Conservation (phyloP, 1,140 invertebrate genomes). For the Lepidurus apus region DNA sequence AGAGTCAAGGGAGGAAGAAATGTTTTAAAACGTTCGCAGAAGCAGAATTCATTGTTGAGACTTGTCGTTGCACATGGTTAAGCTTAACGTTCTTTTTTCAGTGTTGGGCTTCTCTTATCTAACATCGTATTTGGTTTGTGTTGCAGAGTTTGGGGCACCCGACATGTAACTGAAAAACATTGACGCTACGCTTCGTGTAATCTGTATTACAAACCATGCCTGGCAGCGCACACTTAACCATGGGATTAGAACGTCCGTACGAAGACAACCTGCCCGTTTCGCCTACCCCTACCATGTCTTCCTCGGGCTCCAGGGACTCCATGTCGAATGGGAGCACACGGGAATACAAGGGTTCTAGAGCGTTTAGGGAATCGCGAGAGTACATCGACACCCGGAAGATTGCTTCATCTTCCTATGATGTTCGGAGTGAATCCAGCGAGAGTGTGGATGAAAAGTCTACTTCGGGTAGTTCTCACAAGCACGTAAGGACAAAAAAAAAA, state of each 20-base stretch:
- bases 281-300: not conserved
- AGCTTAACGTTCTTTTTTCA: too few species aligned
- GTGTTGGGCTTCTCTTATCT: too few species aligned
- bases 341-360: not conserved
- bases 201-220: not conserved
- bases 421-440: slow-evolving; percentile 39
- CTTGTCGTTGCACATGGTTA: too few species aligned
- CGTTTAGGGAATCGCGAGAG: not conserved
- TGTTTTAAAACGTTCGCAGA: not conserved
- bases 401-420: slow-evolving; percentile 2
- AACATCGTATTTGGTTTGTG: too few species aligned
- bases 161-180: too few species aligned
- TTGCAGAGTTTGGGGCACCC: too few species aligned
- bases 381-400: not conserved
- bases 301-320: not conserved
- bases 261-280: not conserved
- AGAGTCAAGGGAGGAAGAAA: not conserved
- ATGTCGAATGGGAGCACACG: not conserved
- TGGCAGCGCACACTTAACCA: not conserved
- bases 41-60: not conserved
- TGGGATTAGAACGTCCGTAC: not conserved
- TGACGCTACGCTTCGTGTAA: too few species aligned
- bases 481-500: slow-evolving; percentile 13
- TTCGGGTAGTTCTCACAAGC: slow-evolving; percentile 37
- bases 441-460: slow-evolving; percentile 40